phyloP scores from a whole-genome alignment of 2,888 invertebrate genomes.

The Panzeria rudis region DNA sequence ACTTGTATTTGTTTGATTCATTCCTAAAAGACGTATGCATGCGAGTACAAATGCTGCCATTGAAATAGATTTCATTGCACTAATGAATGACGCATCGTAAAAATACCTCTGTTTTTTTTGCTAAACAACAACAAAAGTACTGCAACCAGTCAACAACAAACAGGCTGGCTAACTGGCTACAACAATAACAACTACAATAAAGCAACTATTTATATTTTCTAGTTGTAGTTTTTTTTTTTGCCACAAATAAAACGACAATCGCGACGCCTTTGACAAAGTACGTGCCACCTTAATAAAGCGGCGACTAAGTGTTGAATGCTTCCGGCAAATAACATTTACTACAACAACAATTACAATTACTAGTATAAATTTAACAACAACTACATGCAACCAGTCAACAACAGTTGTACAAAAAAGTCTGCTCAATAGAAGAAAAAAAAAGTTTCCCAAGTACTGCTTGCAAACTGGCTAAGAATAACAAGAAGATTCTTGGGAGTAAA shows the following conservation, averaged over 20 bases:
- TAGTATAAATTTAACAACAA: slow-evolving; percentile 14
- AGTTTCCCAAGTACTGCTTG: not conserved
- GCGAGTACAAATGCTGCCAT: slow-evolving; percentile 27
- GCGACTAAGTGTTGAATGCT: slow-evolving; percentile 80
- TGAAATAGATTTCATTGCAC: slow-evolving; percentile 50
- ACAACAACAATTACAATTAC: slow-evolving; percentile 33
- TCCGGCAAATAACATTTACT: slow-evolving; percentile 78
- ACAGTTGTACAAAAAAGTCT: slow-evolving; percentile 29
- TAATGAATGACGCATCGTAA: slow-evolving; percentile 67
- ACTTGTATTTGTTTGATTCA: too few species aligned
- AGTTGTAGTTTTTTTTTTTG: slow-evolving; percentile 21
- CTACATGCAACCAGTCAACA: slow-evolving; percentile 28
- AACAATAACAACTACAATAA: slow-evolving; percentile 51
- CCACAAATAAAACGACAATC: slow-evolving; percentile 48
- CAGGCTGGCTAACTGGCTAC: slow-evolving; percentile 29
- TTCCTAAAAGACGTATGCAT: too few species aligned
- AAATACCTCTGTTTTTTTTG: slow-evolving; percentile 31
- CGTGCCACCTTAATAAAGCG: slow-evolving; percentile 81
- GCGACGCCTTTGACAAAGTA: slow-evolving; percentile 81
- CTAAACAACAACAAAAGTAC: slow-evolving; percentile 18
- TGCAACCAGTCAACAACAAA: slow-evolving; percentile 31
- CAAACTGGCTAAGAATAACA: slow-evolving; percentile 3
- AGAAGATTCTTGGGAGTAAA: slow-evolving; percentile 15
- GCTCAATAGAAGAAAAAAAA: not conserved
- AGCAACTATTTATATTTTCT: slow-evolving; percentile 48